Evolutionary conservation across 2,888 invertebrate genomes (phyloP).

Genomic region (Steinernema scapterisci): DNA sequence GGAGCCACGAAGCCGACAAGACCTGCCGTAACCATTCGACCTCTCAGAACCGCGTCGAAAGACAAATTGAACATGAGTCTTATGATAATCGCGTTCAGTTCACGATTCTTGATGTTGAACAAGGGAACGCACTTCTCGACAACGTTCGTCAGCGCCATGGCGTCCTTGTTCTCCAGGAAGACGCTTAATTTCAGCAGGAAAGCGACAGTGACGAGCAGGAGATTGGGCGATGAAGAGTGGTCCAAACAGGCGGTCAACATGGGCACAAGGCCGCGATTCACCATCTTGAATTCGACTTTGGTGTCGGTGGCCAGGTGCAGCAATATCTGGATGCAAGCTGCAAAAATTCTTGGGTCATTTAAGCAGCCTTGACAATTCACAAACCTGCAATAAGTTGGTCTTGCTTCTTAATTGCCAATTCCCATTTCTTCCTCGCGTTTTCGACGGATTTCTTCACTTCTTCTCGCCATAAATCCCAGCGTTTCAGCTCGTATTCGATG

Average conservation of each 20-base stretch:
- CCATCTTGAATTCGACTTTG: constrained; percentile 94
- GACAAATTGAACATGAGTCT: constrained; percentile 91
- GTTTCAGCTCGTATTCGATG: constrained; percentile 88
- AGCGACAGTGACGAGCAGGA: constrained; percentile 77
- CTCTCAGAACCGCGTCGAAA: constrained; percentile 85
- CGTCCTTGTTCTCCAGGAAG: constrained; percentile 89
- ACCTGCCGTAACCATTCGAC: constrained; percentile 86
- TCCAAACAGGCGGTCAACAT: constrained; percentile 79
- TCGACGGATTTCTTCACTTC: constrained; percentile 67
- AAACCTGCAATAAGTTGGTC: constrained; percentile 82
- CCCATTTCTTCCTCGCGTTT: constrained; percentile 75
- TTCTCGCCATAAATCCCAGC: constrained; percentile 86
- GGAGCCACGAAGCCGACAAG: constrained; percentile 86
- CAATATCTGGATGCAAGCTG: constrained; percentile 87
- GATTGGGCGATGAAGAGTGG: constrained; percentile 77
- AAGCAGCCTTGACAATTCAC: background rate
- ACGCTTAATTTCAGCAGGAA: constrained; percentile 93
- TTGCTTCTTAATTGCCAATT: constrained; percentile 88
- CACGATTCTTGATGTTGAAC: constrained; percentile 71
- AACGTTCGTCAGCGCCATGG: constrained; percentile 82
- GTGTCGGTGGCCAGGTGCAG: constrained; percentile 93
- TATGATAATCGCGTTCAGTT: constrained; percentile 69
- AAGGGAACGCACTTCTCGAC: constrained; percentile 83
- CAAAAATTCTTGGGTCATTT: constrained; percentile 46
- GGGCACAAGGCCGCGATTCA: constrained; percentile 75